A percentile compares a stretch with the other conserved stretches of the same genome.
phyloP scores from a whole-genome alignment of 2,797 vertebrate genomes.

The Pangasius macronema region DNA sequence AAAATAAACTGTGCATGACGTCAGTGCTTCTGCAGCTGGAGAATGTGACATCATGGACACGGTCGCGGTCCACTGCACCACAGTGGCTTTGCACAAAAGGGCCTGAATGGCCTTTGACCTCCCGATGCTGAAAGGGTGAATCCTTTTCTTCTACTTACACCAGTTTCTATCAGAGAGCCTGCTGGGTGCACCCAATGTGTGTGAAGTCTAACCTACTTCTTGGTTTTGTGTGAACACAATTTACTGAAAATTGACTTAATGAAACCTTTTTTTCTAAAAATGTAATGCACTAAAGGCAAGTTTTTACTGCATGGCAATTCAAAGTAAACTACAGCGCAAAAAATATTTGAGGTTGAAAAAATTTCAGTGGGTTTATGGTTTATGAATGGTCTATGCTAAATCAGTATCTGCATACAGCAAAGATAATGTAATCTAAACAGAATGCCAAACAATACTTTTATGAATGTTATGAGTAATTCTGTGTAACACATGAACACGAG shows the following conservation, averaged over 20 bases:
- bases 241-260: too few species aligned
- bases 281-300: too few species aligned
- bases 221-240: too few species aligned
- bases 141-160: constrained; percentile 49
- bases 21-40: constrained; percentile 38
- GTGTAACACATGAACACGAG: not conserved
- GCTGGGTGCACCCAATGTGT: constrained; percentile 41
- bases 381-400: not conserved
- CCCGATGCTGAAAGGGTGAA: constrained; percentile 47
- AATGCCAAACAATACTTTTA: not conserved
- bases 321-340: too few species aligned
- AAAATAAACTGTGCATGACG: not conserved
- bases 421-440: not conserved
- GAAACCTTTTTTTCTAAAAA: too few species aligned
- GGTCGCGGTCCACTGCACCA: constrained; percentile 43
- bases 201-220: too few species aligned
- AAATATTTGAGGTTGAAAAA: not conserved
- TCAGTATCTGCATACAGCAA: not conserved
- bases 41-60: constrained; percentile 47
- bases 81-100: constrained; percentile 45
- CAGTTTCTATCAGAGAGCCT: constrained; percentile 38
- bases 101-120: constrained; percentile 55
- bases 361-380: not conserved
- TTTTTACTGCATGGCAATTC: not conserved
- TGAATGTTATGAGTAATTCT: not conserved